Conservation (phyloP, 2,113 vertebrate genomes). For the Aleadryas rufinucha region DNA sequence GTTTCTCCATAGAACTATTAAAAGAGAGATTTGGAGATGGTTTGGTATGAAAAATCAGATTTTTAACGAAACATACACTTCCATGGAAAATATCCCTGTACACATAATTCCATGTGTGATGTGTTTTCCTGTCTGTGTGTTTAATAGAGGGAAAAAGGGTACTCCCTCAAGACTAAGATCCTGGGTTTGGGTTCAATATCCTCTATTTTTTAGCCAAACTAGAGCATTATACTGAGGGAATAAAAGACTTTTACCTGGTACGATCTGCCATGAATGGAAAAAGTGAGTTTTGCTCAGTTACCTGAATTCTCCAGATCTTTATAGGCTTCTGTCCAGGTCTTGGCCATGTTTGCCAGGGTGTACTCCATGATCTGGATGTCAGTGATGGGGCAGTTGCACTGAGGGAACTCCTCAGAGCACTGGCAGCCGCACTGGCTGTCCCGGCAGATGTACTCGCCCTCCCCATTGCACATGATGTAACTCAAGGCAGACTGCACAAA, state of each 20-base stretch:
- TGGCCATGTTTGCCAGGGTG: conserved; percentile 88
- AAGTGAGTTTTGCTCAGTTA: conserved; percentile 22
- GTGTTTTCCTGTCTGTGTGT: background rate
- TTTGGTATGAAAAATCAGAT: background rate
- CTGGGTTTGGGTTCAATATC: background rate
- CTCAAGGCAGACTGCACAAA: conserved; percentile 98
- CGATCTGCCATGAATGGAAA: rapidly evolving
- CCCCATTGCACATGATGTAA: conserved; percentile 99
- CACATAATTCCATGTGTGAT: background rate
- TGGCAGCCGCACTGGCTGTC: conserved; percentile 93
- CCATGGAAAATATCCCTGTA: background rate
- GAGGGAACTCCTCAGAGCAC: conserved; percentile 91
- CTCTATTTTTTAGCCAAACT: background rate
- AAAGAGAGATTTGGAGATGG: background rate
- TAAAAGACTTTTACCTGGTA: background rate
- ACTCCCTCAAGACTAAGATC: background rate
- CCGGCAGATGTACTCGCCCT: conserved; percentile 92
- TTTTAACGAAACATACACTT: background rate
- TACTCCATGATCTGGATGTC: conserved; percentile 99
- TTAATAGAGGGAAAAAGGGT: background rate
- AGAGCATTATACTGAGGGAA: background rate
- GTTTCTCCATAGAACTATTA: background rate
- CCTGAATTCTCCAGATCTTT: conserved; percentile 98
- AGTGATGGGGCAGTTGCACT: conserved; percentile 97
- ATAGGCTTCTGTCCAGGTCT: conserved; percentile 92